Evolutionary conservation across 2,113 vertebrate genomes (phyloP).

Genomic region (Crocuta crocuta): DNA sequence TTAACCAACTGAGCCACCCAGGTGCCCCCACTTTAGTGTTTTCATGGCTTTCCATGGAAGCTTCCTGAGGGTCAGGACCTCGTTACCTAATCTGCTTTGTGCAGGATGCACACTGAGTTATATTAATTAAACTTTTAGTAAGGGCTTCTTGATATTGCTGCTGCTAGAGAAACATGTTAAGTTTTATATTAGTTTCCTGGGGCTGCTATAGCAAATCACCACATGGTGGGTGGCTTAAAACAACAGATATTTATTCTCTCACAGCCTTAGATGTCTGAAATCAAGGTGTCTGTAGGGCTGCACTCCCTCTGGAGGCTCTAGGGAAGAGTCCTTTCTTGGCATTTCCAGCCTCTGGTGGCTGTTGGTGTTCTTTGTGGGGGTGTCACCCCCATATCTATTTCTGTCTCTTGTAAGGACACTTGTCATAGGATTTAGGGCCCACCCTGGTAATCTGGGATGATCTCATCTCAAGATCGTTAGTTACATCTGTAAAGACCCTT

Average conservation of each 20-base stretch:
- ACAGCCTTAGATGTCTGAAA: background rate
- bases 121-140: background rate
- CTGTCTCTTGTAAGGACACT: conserved; percentile 8
- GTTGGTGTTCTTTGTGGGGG: background rate
- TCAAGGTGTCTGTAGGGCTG: background rate
- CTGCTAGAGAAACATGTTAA: background rate
- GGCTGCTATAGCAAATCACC: background rate
- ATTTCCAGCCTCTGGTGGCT: conserved; percentile 8
- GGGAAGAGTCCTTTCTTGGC: background rate
- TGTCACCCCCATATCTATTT: background rate
- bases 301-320: background rate
- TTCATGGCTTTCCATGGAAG: too few relatives aligned
- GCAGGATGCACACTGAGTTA: background rate
- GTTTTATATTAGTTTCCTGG: conserved; percentile 13
- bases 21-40: background rate
- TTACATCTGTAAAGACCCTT: background rate
- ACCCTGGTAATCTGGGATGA: conserved; percentile 49
- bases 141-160: background rate
- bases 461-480: conserved; percentile 30
- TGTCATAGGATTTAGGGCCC: background rate
- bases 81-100: background rate
- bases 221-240: background rate
- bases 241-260: background rate
- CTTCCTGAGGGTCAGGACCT: background rate
- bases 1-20: too few relatives aligned